Conservation (phyloP, 2,888 invertebrate genomes). For the Rhogogaster chlorosoma region DNA sequence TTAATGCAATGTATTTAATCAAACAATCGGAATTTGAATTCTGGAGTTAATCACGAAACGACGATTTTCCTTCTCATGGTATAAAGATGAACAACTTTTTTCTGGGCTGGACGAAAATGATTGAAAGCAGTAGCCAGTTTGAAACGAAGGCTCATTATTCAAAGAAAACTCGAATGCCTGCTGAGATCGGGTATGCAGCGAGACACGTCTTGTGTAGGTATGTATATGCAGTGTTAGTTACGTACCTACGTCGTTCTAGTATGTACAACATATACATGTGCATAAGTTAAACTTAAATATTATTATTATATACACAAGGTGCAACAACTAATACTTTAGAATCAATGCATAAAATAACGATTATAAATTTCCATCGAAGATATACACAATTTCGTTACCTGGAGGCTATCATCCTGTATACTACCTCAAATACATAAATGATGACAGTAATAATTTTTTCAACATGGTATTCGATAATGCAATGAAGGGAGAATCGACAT, state of each 20-base stretch:
- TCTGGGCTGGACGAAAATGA: not conserved
- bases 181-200: not conserved
- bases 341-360: not conserved
- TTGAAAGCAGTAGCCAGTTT: not conserved
- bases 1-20: not conserved
- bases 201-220: not conserved
- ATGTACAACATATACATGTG: conserved; percentile 33
- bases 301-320: conserved; percentile 45
- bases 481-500: not conserved
- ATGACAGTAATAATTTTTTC: not conserved
- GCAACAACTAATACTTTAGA: conserved; percentile 23
- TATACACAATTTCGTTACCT: conserved; percentile 3
- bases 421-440: not conserved
- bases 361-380: conserved; percentile 20
- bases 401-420: not conserved
- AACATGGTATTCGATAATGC: not conserved
- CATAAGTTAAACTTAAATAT: conserved; percentile 4
- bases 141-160: not conserved
- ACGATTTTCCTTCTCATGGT: not conserved
- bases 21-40: not conserved
- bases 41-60: not conserved
- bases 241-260: conserved; percentile 1
- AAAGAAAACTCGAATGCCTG: not conserved
- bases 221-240: conserved; percentile 41
- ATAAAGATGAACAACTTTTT: not conserved